Conservation (phyloP, 2,888 invertebrate species). For the Agrenia bidenticulata region DNA sequence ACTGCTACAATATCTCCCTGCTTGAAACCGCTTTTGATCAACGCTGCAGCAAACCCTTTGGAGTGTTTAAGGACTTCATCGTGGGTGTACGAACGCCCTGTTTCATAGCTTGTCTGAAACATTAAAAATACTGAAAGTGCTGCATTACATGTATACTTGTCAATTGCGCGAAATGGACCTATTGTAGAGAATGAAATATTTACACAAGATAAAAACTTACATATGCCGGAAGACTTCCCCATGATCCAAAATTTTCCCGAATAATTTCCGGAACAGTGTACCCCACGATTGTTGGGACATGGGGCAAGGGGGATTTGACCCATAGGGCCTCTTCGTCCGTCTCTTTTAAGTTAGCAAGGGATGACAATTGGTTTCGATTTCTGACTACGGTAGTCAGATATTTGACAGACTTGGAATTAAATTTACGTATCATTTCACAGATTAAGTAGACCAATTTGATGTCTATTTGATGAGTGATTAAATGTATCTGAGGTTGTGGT, state of each 20-base stretch:
- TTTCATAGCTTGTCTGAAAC: conserved; percentile 49
- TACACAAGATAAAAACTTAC: conserved; percentile 26
- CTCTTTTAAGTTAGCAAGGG: conserved; percentile 1
- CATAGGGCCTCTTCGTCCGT: conserved; percentile 32
- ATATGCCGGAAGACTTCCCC: conserved; percentile 45
- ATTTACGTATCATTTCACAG: too few relatives aligned
- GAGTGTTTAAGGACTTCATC: conserved; percentile 63
- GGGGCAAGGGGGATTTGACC: conserved; percentile 31
- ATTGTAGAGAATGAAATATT: background rate
- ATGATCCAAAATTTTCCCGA: conserved; percentile 27
- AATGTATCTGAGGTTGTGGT: too few relatives aligned
- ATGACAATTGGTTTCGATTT: background rate
- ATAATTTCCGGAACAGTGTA: conserved; percentile 44
- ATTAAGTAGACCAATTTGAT: too few relatives aligned
- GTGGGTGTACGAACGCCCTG: conserved; percentile 67
- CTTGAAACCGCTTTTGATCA: conserved; percentile 62
- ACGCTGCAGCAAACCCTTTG: conserved; percentile 58
- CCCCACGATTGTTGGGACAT: conserved; percentile 33
- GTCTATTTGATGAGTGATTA: too few relatives aligned
- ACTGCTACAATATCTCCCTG: conserved; percentile 70
- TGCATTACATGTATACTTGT: too few relatives aligned
- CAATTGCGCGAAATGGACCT: background rate
- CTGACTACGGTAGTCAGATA: background rate
- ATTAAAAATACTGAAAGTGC: conserved; percentile 6
- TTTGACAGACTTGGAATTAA: background rate